Evolutionary conservation across 2,113 vertebrate genomes (phyloP), one percentile per base, ranked within the genome.

Genomic region (Procavia capensis): DNA sequence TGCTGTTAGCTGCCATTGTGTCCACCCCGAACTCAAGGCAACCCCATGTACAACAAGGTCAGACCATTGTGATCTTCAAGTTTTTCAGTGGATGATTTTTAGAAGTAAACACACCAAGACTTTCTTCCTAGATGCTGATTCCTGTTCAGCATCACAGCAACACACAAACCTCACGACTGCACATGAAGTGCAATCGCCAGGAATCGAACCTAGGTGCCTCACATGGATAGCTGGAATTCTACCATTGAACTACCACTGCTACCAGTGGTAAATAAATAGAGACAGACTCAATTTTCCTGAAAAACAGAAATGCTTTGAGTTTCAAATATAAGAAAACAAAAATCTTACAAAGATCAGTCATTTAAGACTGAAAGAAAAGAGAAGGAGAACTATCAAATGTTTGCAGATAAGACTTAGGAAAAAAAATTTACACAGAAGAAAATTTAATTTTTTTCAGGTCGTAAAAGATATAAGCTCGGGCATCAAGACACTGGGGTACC

Each of bases 361-460:
- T 76, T 64, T 79, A 85, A 8, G 25, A 70, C 36, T 85, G 31
- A 88, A 81, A 63, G 70, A 87, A 94, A 95, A 34, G 82, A 90
- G 70, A 95, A 90, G 5, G 57, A 29, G 47, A 88, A 84, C 20
- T 84, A 24, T 45, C 63, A 84, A 87, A 81, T 81, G 76, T 87
- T 93, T 91, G 47, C 24, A 91, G 92, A 72, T 61, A 45, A 17
- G 11, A n/a, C 90, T 91, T 82, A 45, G 64, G 39, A 68, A 59
- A 94, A 25, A 13, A 10, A 64, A 54, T 88, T 68, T 19, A 29
- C 85, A 17, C 75, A 9, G 43, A 78, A 84, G 86, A 72, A 78
- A 76, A 83, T 85, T 45, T 50, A 19, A n/a, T n/a, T 0, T 19
- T 94, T 92, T 85, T 41, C 10, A 36, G 66, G 14, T 5, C 45